phyloP scores from a whole-genome alignment of 2,888 invertebrate species.

The Limnephilus auricula region DNA sequence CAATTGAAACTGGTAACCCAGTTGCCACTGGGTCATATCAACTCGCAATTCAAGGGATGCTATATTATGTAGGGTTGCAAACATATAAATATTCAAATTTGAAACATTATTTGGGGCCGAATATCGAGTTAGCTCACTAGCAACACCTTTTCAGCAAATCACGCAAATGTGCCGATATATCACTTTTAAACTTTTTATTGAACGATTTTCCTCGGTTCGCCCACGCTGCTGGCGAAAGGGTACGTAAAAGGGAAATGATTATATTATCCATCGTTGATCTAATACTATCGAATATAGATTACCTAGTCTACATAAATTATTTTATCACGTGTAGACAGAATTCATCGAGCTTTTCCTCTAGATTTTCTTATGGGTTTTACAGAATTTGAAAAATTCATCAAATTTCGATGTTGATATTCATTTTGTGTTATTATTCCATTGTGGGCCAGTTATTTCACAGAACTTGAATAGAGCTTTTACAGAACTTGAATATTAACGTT shows the following conservation, averaged over 20 bases:
- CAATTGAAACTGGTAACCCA: slow-evolving; percentile 32
- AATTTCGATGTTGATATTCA: too few relatives aligned
- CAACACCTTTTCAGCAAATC: slow-evolving; percentile 26
- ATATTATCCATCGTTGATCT: not conserved
- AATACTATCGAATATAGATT: slow-evolving; percentile 2
- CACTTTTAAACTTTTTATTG: not conserved
- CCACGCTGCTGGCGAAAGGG: not conserved
- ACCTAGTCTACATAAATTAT: not conserved
- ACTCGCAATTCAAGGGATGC: not conserved
- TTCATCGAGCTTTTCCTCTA: not conserved
- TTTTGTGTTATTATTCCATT: too few relatives aligned
- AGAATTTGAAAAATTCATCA: too few relatives aligned
- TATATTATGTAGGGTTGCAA: slow-evolving; percentile 12
- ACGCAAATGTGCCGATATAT: slow-evolving; percentile 3
- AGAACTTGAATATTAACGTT: too few relatives aligned
- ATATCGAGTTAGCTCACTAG: slow-evolving; percentile 3
- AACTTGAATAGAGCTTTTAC: too few relatives aligned
- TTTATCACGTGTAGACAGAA: not conserved
- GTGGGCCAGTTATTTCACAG: too few relatives aligned
- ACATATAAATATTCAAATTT: not conserved
- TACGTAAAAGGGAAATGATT: not conserved
- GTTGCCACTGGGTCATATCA: not conserved
- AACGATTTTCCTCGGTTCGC: not conserved
- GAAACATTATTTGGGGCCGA: not conserved
- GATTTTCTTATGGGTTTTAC: not conserved